phyloP scores from a whole-genome alignment of 2,113 vertebrate genomes.

The Ariopsis seemanni region DNA sequence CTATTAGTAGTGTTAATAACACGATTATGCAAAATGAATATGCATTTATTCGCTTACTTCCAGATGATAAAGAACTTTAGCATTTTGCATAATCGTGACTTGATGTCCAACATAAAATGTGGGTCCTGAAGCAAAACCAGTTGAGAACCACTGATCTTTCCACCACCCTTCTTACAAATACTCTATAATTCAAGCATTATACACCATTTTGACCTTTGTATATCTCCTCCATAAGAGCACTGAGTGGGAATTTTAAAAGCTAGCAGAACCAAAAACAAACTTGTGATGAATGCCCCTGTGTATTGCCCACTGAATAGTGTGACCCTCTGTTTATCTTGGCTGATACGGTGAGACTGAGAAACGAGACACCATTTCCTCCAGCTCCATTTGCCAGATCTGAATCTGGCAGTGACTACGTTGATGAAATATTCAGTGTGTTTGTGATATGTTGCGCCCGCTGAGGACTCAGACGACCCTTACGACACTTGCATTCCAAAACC shows the following conservation, averaged over 20 bases:
- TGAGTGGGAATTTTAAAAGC: not conserved
- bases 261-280: not conserved
- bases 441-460: slow-evolving; percentile 42
- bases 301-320: not conserved
- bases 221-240: slow-evolving; percentile 6
- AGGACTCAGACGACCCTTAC: slow-evolving; percentile 31
- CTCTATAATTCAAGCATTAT: not conserved
- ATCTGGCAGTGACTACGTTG: slow-evolving; percentile 45
- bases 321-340: slow-evolving; percentile 38
- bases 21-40: too few relatives aligned
- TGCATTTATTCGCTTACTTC: too few relatives aligned
- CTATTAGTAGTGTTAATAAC: too few relatives aligned
- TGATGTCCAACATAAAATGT: too few relatives aligned
- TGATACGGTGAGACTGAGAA: slow-evolving; percentile 23
- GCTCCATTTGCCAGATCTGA: slow-evolving; percentile 36
- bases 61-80: too few relatives aligned
- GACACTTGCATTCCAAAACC: slow-evolving; percentile 24
- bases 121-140: too few relatives aligned
- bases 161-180: not conserved
- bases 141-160: too few relatives aligned
- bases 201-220: slow-evolving; percentile 23
- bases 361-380: slow-evolving; percentile 23
- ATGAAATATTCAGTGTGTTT: slow-evolving; percentile 52
- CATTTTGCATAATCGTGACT: too few relatives aligned
- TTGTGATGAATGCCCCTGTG: slow-evolving; percentile 17